phyloP scores from a whole-genome alignment of 2,888 invertebrate genomes.

The Shargacucullia verbasci region DNA sequence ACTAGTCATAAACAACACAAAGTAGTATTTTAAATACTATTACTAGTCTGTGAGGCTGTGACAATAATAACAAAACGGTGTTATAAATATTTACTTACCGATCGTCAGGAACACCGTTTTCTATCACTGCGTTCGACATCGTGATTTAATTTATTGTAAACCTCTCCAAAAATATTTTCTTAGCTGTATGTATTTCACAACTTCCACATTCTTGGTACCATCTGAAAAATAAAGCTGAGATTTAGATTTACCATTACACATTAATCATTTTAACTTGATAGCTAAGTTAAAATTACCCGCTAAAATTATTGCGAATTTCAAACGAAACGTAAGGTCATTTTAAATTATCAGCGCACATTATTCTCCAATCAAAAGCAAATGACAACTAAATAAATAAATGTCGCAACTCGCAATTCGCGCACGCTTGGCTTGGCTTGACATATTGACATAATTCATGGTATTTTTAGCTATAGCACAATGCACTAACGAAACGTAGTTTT shows the following conservation, averaged over 20 bases:
- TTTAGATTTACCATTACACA: background rate
- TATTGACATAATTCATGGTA: conserved; percentile 1
- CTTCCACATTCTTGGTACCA: conserved; percentile 71
- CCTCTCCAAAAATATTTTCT: conserved; percentile 38
- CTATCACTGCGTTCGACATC: conserved; percentile 79
- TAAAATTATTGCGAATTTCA: conserved; percentile 49
- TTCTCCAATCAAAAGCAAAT: conserved; percentile 46
- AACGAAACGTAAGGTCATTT: conserved; percentile 38
- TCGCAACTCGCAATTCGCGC: conserved; percentile 13
- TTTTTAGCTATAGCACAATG: background rate
- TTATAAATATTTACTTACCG: conserved; percentile 65
- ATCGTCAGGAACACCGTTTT: conserved; percentile 80
- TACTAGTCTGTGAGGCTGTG: too few relatives aligned
- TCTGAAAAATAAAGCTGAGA: conserved; percentile 65
- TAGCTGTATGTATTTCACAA: conserved; percentile 38
- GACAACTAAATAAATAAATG: conserved; percentile 26
- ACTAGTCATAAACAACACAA: too few relatives aligned
- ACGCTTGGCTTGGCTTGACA: conserved; percentile 4
- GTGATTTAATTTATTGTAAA: conserved; percentile 45
- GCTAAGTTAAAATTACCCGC: conserved; percentile 54
- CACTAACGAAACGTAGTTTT: conserved; percentile 28
- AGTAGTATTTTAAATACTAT: too few relatives aligned
- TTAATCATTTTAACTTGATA: background rate
- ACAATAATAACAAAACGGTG: too few relatives aligned
- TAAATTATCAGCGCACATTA: background rate